Evolutionary conservation across 1,140 invertebrate species (phyloP).

Genomic region (Gryon sp.): DNA sequence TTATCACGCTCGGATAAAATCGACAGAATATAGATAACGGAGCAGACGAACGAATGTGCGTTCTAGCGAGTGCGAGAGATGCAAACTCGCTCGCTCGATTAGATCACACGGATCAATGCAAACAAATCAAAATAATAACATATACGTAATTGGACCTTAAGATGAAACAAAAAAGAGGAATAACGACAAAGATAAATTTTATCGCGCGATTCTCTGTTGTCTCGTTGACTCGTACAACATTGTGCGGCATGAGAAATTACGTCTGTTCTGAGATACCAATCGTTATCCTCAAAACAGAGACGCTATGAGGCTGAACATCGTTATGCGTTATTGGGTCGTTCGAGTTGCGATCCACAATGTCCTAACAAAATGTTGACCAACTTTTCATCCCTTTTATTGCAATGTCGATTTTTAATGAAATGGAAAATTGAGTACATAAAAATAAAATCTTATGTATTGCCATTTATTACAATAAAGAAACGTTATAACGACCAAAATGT

Average conservation of each 20-base stretch:
- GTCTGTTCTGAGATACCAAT: conserved; percentile 9
- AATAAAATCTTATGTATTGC: too few relatives aligned
- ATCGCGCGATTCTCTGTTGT: background rate
- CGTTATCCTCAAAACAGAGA: background rate
- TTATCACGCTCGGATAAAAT: conserved; percentile 52
- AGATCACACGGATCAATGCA: conserved; percentile 31
- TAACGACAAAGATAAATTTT: too few relatives aligned
- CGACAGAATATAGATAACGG: conserved; percentile 45
- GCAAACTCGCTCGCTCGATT: background rate
- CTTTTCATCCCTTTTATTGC: too few relatives aligned
- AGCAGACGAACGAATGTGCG: conserved; percentile 9
- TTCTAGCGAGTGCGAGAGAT: conserved; percentile 1
- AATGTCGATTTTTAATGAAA: too few relatives aligned
- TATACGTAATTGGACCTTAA: conserved; percentile 27
- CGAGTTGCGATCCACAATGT: background rate
- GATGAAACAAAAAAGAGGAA: conserved; percentile 33
- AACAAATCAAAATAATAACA: conserved; percentile 42
- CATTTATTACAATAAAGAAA: too few relatives aligned
- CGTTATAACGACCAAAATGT: too few relatives aligned
- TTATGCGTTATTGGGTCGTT: conserved; percentile 1
- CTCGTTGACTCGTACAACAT: background rate
- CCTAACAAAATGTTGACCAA: too few relatives aligned
- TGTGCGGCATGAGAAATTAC: background rate
- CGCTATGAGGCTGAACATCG: background rate
- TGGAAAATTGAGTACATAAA: too few relatives aligned